These are phyloP conservation scores for Whitmania pigra DNA, from an alignment of 1,140 invertebrate species.

Conservation along the genomic window DNA sequence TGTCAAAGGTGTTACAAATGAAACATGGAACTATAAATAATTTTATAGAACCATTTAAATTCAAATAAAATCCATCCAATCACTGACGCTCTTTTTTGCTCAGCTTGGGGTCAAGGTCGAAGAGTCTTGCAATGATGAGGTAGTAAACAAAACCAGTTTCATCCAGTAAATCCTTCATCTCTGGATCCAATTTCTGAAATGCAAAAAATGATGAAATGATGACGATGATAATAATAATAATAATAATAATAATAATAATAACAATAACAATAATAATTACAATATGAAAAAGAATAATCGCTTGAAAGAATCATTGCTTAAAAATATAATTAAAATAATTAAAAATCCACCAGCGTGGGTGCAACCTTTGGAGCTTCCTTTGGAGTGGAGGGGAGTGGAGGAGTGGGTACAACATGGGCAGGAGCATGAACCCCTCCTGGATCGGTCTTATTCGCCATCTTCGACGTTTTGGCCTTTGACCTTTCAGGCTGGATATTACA, in stretches of 20 bases:
- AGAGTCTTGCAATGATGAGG: constrained; percentile 23
- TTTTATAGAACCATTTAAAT: not conserved
- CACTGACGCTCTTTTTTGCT: constrained; percentile 20
- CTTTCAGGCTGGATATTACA: constrained; percentile 11
- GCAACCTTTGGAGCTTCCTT: too few relatives aligned
- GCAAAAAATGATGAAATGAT: not conserved
- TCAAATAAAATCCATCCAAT: not conserved
- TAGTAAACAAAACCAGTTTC: constrained; percentile 23
- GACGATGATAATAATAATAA: too few relatives aligned
- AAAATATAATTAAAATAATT: too few relatives aligned
- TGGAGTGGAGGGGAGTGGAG: too few relatives aligned
- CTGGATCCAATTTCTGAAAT: constrained; percentile 19
- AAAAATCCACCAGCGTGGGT: too few relatives aligned
- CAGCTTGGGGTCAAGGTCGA: constrained; percentile 22
- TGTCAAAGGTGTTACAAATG: too few relatives aligned
- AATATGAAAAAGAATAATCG: too few relatives aligned
- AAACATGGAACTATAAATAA: not conserved
- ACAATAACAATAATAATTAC: too few relatives aligned
- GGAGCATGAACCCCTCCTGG: not conserved
- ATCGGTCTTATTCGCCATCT: constrained; percentile 8
- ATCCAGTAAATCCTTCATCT: constrained; percentile 24
- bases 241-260: too few relatives aligned
- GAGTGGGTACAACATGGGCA: not conserved
- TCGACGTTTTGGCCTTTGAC: constrained; percentile 8
- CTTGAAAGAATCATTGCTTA: too few relatives aligned